Evolutionary conservation across 1,140 invertebrate species (phyloP).

Genomic region (Subanguina moxae): DNA sequence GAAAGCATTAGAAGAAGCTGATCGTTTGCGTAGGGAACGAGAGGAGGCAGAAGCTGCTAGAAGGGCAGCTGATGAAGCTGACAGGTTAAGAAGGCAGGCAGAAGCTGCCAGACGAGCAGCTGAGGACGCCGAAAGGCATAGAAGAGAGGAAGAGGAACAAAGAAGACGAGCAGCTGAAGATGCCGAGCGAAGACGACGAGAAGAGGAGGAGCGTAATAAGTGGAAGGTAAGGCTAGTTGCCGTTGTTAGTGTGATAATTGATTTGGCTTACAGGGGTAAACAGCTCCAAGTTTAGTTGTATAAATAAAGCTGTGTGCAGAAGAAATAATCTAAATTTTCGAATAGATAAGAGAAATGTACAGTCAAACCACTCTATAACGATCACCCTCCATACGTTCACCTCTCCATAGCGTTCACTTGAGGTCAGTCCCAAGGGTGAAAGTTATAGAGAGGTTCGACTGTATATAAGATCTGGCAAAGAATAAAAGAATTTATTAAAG

Average conservation of each 20-base stretch:
- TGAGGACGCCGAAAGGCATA: conserved; percentile 43
- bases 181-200: conserved; percentile 23
- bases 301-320: too few relatives aligned
- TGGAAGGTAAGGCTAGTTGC: neutral
- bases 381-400: too few relatives aligned
- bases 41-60: conserved; percentile 54
- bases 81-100: conserved; percentile 38
- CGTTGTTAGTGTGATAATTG: conserved; percentile 2
- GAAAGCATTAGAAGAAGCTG: conserved; percentile 58
- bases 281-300: too few relatives aligned
- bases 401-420: too few relatives aligned
- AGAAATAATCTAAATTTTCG: too few relatives aligned
- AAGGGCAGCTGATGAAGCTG: conserved; percentile 42
- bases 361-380: too few relatives aligned
- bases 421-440: too few relatives aligned
- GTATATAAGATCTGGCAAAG: too few relatives aligned
- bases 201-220: conserved; percentile 37
- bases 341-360: too few relatives aligned
- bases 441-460: too few relatives aligned
- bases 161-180: conserved; percentile 34
- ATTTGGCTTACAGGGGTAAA: conserved; percentile 2
- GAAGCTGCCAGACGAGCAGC: conserved; percentile 42
- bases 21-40: conserved; percentile 50
- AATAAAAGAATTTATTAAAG: too few relatives aligned
- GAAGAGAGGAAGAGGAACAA: conserved; percentile 54